Percentiles rank a stretch among this genome's conserved stretches.
These are phyloP conservation scores for Vulpes lagopus DNA, from an alignment of 2,113 vertebrate genomes.

Conservation along the genomic window DNA sequence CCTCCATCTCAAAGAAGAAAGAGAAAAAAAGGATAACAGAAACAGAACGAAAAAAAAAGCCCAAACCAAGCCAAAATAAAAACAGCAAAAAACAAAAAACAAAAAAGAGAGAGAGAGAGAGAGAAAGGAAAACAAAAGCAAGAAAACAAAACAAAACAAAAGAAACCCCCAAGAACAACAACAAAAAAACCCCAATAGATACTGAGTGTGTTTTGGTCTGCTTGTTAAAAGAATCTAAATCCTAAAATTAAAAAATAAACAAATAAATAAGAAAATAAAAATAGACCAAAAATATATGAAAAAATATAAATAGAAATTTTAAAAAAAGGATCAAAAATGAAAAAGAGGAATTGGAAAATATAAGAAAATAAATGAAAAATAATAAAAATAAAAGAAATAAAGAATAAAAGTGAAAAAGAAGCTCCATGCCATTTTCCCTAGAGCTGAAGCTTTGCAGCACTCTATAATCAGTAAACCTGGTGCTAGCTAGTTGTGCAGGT, in stretches of 20 bases:
- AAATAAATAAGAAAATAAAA: neutral
- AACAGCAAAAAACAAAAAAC: neutral
- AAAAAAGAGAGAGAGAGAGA: neutral
- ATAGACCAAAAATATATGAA: neutral
- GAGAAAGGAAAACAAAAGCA: neutral
- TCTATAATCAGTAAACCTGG: too few relatives aligned
- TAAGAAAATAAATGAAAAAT: too few relatives aligned
- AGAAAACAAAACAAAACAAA: neutral
- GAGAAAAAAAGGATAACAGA: neutral
- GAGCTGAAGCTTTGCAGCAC: too few relatives aligned
- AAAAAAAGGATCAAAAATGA: too few relatives aligned
- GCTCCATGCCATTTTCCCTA: too few relatives aligned
- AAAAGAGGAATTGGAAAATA: too few relatives aligned
- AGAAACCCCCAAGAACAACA: too few relatives aligned
- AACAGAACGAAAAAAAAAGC: neutral
- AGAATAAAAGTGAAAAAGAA: too few relatives aligned
- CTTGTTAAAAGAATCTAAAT: neutral
- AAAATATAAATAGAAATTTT: neutral
- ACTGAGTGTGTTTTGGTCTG: neutral
- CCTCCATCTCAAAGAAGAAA: neutral
- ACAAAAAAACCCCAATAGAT: neutral
- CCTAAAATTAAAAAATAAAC: neutral
- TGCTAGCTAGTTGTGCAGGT: too few relatives aligned
- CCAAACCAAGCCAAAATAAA: neutral
- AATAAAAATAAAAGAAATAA: too few relatives aligned